These are phyloP conservation scores for Dendrolimus houi DNA, from an alignment of 2,888 invertebrate genomes.

Conservation along the genomic window DNA sequence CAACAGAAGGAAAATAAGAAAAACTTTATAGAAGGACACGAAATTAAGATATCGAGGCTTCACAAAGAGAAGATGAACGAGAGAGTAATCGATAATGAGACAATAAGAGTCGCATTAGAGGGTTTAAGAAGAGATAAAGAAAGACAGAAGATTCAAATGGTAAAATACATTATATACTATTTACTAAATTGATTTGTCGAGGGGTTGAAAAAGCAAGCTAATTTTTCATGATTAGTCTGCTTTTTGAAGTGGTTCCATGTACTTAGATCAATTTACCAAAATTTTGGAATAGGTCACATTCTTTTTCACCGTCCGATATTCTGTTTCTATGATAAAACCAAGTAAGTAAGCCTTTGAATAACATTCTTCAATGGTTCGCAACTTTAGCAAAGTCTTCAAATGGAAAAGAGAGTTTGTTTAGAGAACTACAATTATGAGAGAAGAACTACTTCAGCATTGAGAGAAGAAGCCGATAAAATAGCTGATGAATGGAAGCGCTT, in stretches of 20 bases:
- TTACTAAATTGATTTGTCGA: neutral
- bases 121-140: slow-evolving; percentile 38
- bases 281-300: too few relatives aligned
- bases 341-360: neutral
- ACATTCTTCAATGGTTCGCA: neutral
- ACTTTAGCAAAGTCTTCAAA: slow-evolving; percentile 42
- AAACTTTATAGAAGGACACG: slow-evolving; percentile 55
- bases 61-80: slow-evolving; percentile 39
- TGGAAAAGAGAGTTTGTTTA: slow-evolving; percentile 42
- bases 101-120: slow-evolving; percentile 41
- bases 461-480: slow-evolving; percentile 36
- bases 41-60: slow-evolving; percentile 35
- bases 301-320: too few relatives aligned
- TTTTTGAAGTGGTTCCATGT: too few relatives aligned
- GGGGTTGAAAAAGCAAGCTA: too few relatives aligned
- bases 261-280: too few relatives aligned
- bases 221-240: too few relatives aligned
- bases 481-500: slow-evolving; percentile 33
- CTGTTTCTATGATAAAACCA: too few relatives aligned
- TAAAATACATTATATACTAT: slow-evolving; percentile 13
- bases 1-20: slow-evolving; percentile 45
- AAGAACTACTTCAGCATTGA: slow-evolving; percentile 29
- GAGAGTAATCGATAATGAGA: slow-evolving; percentile 41
- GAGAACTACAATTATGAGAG: slow-evolving; percentile 42
- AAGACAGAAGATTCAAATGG: slow-evolving; percentile 41